Evolutionary conservation across 2,888 invertebrate genomes (phyloP).

Genomic region (Tanytarsus gracilentus): DNA sequence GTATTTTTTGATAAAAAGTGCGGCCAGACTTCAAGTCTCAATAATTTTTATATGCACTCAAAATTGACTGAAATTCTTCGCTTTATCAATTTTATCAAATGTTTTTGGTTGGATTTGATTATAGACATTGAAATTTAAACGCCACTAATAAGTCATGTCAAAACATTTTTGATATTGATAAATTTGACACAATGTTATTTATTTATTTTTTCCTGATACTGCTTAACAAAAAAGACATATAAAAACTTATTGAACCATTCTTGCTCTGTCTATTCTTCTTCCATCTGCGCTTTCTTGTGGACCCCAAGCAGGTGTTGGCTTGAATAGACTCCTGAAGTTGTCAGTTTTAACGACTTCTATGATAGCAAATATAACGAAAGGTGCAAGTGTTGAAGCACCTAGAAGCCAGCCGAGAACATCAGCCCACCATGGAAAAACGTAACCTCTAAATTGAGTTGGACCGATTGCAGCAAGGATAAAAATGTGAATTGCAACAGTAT

Average conservation of each 20-base stretch:
- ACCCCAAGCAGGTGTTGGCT: conserved; percentile 47
- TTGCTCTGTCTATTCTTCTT: neutral
- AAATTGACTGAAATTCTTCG: too few species aligned
- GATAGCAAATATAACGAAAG: conserved; percentile 43
- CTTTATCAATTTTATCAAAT: too few species aligned
- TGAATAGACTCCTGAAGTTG: conserved; percentile 38
- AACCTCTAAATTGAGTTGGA: conserved; percentile 50
- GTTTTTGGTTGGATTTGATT: too few species aligned
- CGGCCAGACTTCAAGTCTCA: too few species aligned
- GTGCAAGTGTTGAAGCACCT: conserved; percentile 57
- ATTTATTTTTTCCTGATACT: too few species aligned
- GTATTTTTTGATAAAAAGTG: too few species aligned
- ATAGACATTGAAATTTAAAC: too few species aligned
- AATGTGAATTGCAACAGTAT: conserved; percentile 56
- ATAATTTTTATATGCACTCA: too few species aligned
- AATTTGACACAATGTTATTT: too few species aligned
- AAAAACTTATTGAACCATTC: neutral
- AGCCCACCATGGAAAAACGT: conserved; percentile 64
- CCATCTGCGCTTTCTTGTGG: conserved; percentile 36
- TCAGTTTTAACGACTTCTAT: neutral
- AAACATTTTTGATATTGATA: too few species aligned
- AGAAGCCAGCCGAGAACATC: conserved; percentile 62
- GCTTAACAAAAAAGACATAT: too few species aligned
- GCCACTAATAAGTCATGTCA: too few species aligned
- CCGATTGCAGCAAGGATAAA: conserved; percentile 63